These are phyloP conservation scores for Chelon labrosus DNA, from an alignment of 2,797 vertebrate genomes.

Conservation along the genomic window DNA sequence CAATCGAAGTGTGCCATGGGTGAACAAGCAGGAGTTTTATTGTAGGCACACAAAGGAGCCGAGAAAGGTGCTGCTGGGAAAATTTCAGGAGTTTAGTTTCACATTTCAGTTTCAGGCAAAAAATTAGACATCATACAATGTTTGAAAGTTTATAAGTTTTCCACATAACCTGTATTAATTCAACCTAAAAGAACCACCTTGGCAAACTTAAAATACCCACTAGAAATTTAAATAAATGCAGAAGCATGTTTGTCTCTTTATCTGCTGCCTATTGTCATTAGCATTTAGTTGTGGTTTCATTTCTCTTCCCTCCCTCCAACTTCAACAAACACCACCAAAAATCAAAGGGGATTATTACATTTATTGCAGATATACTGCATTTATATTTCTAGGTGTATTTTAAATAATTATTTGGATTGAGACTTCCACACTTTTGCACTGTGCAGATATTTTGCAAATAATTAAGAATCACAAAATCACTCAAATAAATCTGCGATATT, in stretches of 20 bases:
- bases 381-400: too few species aligned
- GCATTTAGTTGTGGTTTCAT: not conserved
- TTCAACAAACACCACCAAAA: not conserved
- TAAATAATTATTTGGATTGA: too few species aligned
- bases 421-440: too few species aligned
- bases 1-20: constrained; percentile 90
- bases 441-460: too few species aligned
- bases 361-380: not conserved
- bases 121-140: constrained; percentile 1
- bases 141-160: not conserved
- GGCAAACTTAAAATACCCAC: not conserved
- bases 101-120: not conserved
- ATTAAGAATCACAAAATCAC: too few species aligned
- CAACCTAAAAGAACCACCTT: not conserved
- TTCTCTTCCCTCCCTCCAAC: not conserved
- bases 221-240: not conserved
- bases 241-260: not conserved
- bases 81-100: constrained; percentile 28
- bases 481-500: too few species aligned
- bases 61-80: constrained; percentile 23
- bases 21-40: constrained; percentile 74
- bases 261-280: too few species aligned
- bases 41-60: constrained; percentile 54
- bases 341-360: not conserved
- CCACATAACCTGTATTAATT: not conserved